Percentiles rank a stretch among this genome's conserved stretches.
These are phyloP conservation scores for Paracanthobrama guichenoti DNA, from an alignment of 2,113 vertebrate species.

Conservation along the genomic window DNA sequence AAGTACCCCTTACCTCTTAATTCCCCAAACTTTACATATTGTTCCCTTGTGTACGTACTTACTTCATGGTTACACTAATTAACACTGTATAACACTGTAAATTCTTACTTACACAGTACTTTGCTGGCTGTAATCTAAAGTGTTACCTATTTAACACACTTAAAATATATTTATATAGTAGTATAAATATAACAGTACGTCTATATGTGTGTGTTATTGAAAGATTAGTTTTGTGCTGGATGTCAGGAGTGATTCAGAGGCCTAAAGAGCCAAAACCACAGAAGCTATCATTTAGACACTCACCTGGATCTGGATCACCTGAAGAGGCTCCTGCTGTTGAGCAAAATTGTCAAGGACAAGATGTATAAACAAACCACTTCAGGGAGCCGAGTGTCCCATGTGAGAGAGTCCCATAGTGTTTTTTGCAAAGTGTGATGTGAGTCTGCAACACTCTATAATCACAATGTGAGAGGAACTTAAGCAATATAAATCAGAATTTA, in stretches of 20 bases:
- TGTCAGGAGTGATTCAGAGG: background rate
- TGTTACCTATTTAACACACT: no score
- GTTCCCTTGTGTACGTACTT: no score
- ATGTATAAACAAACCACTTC: slow-evolving; percentile 52
- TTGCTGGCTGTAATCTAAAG: no score
- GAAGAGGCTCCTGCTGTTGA: slow-evolving; percentile 29
- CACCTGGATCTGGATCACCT: slow-evolving; percentile 45
- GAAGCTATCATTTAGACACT: slow-evolving; percentile 24
- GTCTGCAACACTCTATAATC: background rate
- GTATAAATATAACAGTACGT: background rate
- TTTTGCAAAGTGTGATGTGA: background rate
- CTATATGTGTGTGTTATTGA: background rate
- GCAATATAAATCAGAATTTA: background rate
- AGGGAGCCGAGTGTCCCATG: slow-evolving; percentile 6
- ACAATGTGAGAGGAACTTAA: background rate
- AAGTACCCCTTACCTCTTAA: no score
- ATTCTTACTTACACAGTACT: no score
- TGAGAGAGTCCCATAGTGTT: background rate
- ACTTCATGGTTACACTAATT: no score
- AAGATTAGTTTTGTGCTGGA: background rate
- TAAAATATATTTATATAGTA: no score
- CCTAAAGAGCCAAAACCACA: background rate
- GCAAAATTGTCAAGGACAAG: slow-evolving; percentile 34
- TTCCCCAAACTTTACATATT: no score
- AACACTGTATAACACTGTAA: no score